Base-by-base conservation (phyloP, 2,113 vertebrate species). In the Platichthys flesus region DNA sequence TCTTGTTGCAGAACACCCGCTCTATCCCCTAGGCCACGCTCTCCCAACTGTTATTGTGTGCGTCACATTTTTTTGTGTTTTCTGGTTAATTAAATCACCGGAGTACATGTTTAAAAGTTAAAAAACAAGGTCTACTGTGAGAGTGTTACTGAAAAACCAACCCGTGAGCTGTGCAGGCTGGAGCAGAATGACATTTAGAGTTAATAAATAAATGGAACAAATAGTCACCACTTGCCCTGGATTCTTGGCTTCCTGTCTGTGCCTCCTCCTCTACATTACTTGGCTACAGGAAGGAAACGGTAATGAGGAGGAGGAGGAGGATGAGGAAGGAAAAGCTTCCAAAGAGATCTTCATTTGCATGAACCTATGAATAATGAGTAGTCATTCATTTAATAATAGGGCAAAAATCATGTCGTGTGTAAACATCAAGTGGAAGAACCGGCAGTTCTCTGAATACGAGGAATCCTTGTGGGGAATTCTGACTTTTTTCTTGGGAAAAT, bases 211-310 rank as follows among this genome's bases (percentile, higher is more conserved):
- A 26, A 63, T 26, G 8, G 2, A 8, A 5, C 15, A 72, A 20
- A 54, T 54, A 14, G 18, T n/a, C 51, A 54, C 51, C 51, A 52
- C 51, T 52, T 54, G 18, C 2, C 51, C 51, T 15, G 21, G 28
- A 75, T 23, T 64, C n/a, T 58, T 66, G 47, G 20, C 15, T 59
- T 71, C 14, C 56, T 71, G 20, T 28, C 12, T 31, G 31, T 51
- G 16, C 31, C 18, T 62, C 74, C 56, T 61, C 31, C 55, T 54
- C 61, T 24, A 42, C 37, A 67, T 57, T 4, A 26, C 37, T 62
- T 72, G 16, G 13, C 49, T 47, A 24, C 8, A 14, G 35, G 45
- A 5, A 31, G 45, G 26, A 31, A 71, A 47, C 24, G 0, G 40
- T 35, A 35, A 70, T 58, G 31, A 55, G 13, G 31, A 31, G 5